These are phyloP conservation scores for Antennarius maculatus DNA, from an alignment of 2,797 vertebrate species.

Conservation along the genomic window DNA sequence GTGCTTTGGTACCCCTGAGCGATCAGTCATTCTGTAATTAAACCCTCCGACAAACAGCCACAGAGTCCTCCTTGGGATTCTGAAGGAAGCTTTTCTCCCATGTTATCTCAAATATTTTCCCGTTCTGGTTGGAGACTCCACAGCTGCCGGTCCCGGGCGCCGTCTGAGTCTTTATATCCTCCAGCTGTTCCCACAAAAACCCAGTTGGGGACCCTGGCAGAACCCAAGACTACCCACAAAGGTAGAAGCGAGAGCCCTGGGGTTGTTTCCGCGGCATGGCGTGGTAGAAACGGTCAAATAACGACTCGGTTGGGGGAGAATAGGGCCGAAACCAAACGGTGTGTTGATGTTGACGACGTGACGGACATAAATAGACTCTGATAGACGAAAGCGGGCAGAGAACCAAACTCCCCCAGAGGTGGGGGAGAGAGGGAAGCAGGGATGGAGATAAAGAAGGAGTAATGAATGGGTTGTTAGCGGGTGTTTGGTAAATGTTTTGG, in stretches of 20 bases:
- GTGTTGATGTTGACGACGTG: no score
- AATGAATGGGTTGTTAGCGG: slow-evolving; percentile 62
- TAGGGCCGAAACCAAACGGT: no score
- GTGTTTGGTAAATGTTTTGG: slow-evolving; percentile 69
- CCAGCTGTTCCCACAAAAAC: slow-evolving; percentile 56
- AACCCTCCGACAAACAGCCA: not conserved
- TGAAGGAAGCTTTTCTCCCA: slow-evolving; percentile 2
- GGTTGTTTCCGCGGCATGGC: no score
- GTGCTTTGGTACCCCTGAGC: no score
- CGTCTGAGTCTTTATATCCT: slow-evolving; percentile 36
- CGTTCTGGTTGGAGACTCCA: not conserved
- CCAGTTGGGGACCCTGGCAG: slow-evolving; percentile 21
- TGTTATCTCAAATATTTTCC: not conserved
- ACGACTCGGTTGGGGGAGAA: no score
- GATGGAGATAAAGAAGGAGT: slow-evolving; percentile 34
- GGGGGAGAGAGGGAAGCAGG: slow-evolving; percentile 1
- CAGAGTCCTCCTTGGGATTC: not conserved
- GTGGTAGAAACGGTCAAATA: no score
- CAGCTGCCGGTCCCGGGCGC: slow-evolving; percentile 23
- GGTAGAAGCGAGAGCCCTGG: not conserved
- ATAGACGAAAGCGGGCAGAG: no score
- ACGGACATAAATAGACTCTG: no score
- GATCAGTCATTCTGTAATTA: no score
- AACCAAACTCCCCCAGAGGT: not conserved
- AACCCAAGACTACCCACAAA: not conserved